A percentile compares a stretch with the other conserved stretches of the same genome.
These are phyloP conservation scores for Drosophila pachea DNA, from an alignment of 1,140 invertebrate species.

Conservation along the genomic window DNA sequence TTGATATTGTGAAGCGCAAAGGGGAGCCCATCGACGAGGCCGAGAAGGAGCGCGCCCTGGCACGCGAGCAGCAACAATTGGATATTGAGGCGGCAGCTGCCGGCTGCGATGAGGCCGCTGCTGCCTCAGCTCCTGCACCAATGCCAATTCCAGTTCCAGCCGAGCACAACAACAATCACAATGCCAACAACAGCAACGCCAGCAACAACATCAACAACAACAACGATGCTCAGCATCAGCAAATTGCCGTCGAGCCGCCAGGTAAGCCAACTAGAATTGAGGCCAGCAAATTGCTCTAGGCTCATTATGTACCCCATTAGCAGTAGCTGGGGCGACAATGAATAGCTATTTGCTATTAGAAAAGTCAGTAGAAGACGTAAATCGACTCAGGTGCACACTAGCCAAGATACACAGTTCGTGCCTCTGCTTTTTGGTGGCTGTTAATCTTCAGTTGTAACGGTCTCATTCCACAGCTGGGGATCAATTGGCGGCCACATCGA, in stretches of 20 bases:
- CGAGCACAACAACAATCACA: slow-evolving; percentile 71
- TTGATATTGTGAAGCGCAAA: slow-evolving; percentile 92
- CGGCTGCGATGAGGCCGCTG: slow-evolving; percentile 27
- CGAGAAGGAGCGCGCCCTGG: slow-evolving; percentile 67
- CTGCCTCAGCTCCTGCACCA: slow-evolving; percentile 21
- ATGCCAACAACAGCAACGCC: slow-evolving; percentile 58
- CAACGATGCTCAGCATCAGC: slow-evolving; percentile 70
- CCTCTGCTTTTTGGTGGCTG: neutral
- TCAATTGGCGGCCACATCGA: slow-evolving; percentile 42
- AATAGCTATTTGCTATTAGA: neutral
- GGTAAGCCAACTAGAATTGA: slow-evolving; percentile 41
- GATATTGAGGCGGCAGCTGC: slow-evolving; percentile 41
- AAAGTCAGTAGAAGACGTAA: neutral
- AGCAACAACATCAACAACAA: slow-evolving; percentile 65
- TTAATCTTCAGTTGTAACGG: slow-evolving; percentile 35
- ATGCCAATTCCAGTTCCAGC: slow-evolving; percentile 14
- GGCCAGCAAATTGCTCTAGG: slow-evolving; percentile 35
- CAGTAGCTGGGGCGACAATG: slow-evolving; percentile 6
- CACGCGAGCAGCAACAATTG: slow-evolving; percentile 63
- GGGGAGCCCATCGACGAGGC: slow-evolving; percentile 81
- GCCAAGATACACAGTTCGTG: neutral
- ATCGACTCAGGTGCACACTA: neutral
- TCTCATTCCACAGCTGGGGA: slow-evolving; percentile 13
- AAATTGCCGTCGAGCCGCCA: slow-evolving; percentile 52
- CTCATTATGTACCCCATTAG: slow-evolving; percentile 35